Conservation (phyloP, 1,140 invertebrate genomes). For the Calephelis virginiensis region DNA sequence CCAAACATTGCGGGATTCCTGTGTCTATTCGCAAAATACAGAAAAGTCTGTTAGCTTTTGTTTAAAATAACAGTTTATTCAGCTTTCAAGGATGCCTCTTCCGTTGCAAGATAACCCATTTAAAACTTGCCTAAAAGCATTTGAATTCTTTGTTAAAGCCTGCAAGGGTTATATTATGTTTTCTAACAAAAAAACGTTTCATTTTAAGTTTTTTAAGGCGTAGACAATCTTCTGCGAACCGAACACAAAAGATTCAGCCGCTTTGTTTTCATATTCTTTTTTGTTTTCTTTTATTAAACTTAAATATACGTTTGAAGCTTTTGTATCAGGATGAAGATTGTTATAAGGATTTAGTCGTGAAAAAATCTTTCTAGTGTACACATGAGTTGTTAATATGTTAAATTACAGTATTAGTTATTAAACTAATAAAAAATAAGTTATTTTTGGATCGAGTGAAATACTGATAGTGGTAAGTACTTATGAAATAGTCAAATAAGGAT, state of each 20-base stretch:
- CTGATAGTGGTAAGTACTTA: background rate
- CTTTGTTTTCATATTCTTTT: constrained; percentile 59
- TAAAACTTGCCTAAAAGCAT: constrained; percentile 43
- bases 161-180: constrained; percentile 68
- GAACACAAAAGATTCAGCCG: constrained; percentile 56
- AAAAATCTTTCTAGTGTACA: constrained; percentile 69
- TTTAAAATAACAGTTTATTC: constrained; percentile 38
- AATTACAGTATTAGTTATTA: constrained; percentile 25
- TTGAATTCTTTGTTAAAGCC: constrained; percentile 43
- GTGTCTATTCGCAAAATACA: constrained; percentile 52
- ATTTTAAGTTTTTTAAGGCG: constrained; percentile 54
- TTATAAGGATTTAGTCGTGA: constrained; percentile 67
- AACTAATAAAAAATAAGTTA: background rate
- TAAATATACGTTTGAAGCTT: constrained; percentile 72
- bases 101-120: constrained; percentile 66
- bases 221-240: constrained; percentile 64
- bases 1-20: constrained; percentile 70
- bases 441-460: background rate
- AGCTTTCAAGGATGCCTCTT: constrained; percentile 36
- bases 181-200: constrained; percentile 48
- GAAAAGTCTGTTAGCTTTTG: constrained; percentile 43
- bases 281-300: constrained; percentile 70
- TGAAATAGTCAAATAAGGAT: no score
- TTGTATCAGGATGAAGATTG: constrained; percentile 60
- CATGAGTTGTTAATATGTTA: constrained; percentile 36